phyloP scores from a whole-genome alignment of 2,797 vertebrate species.

The Syngnathus acus region DNA sequence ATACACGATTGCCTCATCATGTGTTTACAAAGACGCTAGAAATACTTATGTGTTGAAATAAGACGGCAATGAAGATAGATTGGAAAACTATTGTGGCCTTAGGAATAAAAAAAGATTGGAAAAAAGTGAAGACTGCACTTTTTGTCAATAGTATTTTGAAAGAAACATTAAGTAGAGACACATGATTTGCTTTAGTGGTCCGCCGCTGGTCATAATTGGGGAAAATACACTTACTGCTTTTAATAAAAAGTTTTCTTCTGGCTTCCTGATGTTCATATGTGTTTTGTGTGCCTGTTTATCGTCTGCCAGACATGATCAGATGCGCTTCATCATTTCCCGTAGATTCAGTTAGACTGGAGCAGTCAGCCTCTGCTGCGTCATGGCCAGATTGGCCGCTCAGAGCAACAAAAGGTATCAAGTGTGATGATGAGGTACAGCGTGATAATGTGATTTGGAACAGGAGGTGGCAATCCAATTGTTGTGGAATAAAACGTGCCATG shows the following conservation, averaged over 20 bases:
- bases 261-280: constrained; percentile 21
- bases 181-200: background rate
- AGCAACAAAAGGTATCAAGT: background rate
- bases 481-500: background rate
- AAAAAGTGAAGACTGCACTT: background rate
- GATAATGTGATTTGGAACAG: background rate
- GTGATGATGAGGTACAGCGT: background rate
- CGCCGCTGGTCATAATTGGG: background rate
- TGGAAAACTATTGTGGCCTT: background rate
- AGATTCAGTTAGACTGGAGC: constrained; percentile 11
- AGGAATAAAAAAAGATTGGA: background rate
- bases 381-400: background rate
- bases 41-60: background rate
- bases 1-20: background rate
- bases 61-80: background rate
- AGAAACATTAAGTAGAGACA: background rate
- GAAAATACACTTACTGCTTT: background rate
- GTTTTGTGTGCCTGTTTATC: background rate
- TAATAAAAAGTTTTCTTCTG: constrained; percentile 1
- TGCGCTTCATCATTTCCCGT: constrained; percentile 12
- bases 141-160: background rate
- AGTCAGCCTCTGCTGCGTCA: constrained; percentile 14
- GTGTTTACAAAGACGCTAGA: background rate
- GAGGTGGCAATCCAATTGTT: background rate
- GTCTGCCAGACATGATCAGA: constrained; percentile 32